Conservation (phyloP, 1,140 invertebrate species). For the Leptoteleia sp. region DNA sequence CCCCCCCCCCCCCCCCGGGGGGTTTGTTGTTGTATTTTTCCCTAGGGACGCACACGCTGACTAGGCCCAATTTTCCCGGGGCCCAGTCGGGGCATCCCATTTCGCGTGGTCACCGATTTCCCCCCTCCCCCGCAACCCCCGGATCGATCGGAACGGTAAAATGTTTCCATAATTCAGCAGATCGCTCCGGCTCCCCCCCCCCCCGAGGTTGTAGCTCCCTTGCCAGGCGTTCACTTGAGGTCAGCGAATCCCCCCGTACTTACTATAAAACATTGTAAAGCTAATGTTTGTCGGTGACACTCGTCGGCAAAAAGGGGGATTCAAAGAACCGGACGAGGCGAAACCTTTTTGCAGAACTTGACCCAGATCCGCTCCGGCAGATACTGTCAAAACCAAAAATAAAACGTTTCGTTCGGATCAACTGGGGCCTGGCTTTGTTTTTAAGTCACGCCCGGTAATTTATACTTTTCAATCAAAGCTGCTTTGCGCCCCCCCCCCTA, state of each 20-base stretch:
- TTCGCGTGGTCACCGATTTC: too few species aligned
- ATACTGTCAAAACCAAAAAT: slow-evolving; percentile 48
- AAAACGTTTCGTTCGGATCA: slow-evolving; percentile 35
- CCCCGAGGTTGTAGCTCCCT: too few species aligned
- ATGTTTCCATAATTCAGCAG: too few species aligned
- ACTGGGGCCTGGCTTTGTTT: slow-evolving; percentile 18
- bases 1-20: too few species aligned
- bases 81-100: too few species aligned
- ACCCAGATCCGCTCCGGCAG: slow-evolving; percentile 25
- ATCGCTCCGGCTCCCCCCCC: too few species aligned
- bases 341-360: slow-evolving; percentile 48
- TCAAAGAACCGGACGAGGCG: slow-evolving; percentile 33
- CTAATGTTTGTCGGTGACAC: slow-evolving; percentile 44
- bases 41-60: too few species aligned
- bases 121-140: too few species aligned
- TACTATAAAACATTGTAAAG: slow-evolving; percentile 35
- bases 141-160: too few species aligned
- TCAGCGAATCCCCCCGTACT: slow-evolving; percentile 2
- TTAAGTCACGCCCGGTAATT: slow-evolving; percentile 19
- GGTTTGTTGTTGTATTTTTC: too few species aligned
- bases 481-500: background rate
- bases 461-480: slow-evolving; percentile 30
- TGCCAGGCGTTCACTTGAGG: slow-evolving; percentile 11
- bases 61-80: too few species aligned
- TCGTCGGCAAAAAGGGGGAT: slow-evolving; percentile 35